Base-by-base conservation (phyloP, 2,888 invertebrate species). In the Dinocampus coccinellae region DNA sequence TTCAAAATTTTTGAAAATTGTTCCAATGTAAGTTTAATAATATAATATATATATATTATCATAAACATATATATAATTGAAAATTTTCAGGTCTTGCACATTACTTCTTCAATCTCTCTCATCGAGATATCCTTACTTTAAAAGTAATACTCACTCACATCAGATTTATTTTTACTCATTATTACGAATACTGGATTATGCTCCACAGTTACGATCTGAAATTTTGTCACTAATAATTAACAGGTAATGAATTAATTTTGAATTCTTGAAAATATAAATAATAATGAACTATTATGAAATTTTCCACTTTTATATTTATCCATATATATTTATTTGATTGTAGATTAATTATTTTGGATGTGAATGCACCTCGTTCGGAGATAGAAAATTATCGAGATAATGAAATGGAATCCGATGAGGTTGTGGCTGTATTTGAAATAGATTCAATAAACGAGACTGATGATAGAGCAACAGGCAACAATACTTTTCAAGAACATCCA, bases 111-210 rank as follows among this genome's bases (percentile, higher is more conserved):
- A 92, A 60, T 89, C 91, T 11, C 87, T 95, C 20, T 88, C 90
- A 69, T 89, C 89, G 2, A 89, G 90, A 61, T 97, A 93, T 87
- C 97, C 97, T 0, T 97, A 95, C 85, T 91, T 92, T 83, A 93
- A 92, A 80, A 92, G 91, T 70, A 89, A 92, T 0, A 88, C 92
- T 3, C 92, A 92, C 80, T 85, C 90, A 0, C 93, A 95, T 76
- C 92, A 93, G 81, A 91, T 93, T 11, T 97, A 94, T 86, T 85
- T 95, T 20, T 91, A 93, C 82, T 96, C 96, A 87, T 86, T 96
- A 55, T 89, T 97, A 66, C 92, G 92, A 90, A 90, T 96, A 77
- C 88, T 92, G 72, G 91, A 92, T 55, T 95, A 95, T 84, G 91
- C 94, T 77, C 94, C 95, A 0, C 89, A 91, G 0, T 89, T 95